Evolutionary conservation across 2,888 invertebrate species (phyloP).

Genomic region (Ennomos quercinarius): DNA sequence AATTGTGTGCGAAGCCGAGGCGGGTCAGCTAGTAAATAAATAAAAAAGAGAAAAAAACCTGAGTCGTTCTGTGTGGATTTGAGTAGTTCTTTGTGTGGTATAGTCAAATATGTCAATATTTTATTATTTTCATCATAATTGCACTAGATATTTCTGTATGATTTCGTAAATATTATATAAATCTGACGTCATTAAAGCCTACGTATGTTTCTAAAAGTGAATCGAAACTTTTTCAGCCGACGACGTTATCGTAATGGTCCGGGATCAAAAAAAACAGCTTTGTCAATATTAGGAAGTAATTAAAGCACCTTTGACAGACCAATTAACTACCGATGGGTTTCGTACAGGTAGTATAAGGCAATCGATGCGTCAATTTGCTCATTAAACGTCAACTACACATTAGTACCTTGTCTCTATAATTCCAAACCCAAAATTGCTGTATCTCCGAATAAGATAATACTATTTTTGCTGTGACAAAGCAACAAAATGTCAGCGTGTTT

Average conservation of each 20-base stretch:
- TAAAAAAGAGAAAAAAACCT: too few relatives aligned
- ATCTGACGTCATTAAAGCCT: neutral
- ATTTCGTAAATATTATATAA: too few relatives aligned
- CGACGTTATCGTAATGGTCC: constrained; percentile 51
- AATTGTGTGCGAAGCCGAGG: too few relatives aligned
- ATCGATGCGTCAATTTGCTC: constrained; percentile 55
- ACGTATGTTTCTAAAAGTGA: constrained; percentile 24
- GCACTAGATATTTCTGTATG: too few relatives aligned
- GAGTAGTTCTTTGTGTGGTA: too few relatives aligned
- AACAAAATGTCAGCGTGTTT: neutral
- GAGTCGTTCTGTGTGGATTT: too few relatives aligned
- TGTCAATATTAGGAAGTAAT: constrained; percentile 82
- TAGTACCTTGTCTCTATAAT: constrained; percentile 4
- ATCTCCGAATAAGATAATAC: neutral
- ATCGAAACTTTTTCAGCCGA: constrained; percentile 46
- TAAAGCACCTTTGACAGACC: constrained; percentile 68
- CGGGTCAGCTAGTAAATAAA: too few relatives aligned
- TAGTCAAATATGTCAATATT: too few relatives aligned
- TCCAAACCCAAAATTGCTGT: neutral
- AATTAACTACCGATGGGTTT: constrained; percentile 66
- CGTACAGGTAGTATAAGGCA: constrained; percentile 43
- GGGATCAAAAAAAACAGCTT: constrained; percentile 65
- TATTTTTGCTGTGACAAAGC: constrained; percentile 1
- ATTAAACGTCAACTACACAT: neutral
- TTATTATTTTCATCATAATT: too few relatives aligned